Evolutionary conservation across 2,888 invertebrate species (phyloP).

Genomic region (Sthenelais limicola): DNA sequence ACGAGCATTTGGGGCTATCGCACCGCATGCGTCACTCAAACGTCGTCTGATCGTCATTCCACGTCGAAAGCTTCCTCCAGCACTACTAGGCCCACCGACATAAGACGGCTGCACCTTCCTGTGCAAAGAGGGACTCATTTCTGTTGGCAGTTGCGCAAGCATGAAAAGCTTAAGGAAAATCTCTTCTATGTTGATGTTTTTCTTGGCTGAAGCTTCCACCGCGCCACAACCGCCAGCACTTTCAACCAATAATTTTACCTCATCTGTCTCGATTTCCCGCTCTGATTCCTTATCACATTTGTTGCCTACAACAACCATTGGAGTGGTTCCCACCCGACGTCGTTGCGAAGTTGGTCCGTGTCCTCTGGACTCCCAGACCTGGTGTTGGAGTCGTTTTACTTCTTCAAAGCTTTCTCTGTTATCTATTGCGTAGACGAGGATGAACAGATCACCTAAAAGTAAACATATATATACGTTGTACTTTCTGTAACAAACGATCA

Average conservation of each 20-base stretch:
- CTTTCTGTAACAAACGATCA: too few species aligned
- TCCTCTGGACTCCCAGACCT: constrained; percentile 67
- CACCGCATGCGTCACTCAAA: constrained; percentile 89
- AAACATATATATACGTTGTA: constrained; percentile 29
- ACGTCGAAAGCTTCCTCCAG: constrained; percentile 22
- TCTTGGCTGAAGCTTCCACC: constrained; percentile 88
- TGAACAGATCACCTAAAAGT: constrained; percentile 76
- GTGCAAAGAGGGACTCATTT: constrained; percentile 89
- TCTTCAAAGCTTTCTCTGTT: constrained; percentile 69
- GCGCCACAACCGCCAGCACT: constrained; percentile 85
- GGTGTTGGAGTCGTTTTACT: constrained; percentile 64
- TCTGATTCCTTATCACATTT: constrained; percentile 85
- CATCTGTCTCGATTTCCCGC: constrained; percentile 83
- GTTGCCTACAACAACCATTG: constrained; percentile 90
- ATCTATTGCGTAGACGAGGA: constrained; percentile 68
- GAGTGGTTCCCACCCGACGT: constrained; percentile 64
- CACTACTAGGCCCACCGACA: constrained; percentile 5
- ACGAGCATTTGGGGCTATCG: constrained; percentile 89
- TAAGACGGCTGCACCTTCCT: constrained; percentile 77
- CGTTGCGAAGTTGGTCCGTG: constrained; percentile 66
- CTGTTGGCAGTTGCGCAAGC: constrained; percentile 85
- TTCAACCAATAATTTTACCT: constrained; percentile 81
- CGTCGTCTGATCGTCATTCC: constrained; percentile 84
- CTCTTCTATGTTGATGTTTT: constrained; percentile 85
- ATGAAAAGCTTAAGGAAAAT: constrained; percentile 88